Base-by-base conservation (phyloP, 2,888 invertebrate species). In the Macrophya alboannulata region DNA sequence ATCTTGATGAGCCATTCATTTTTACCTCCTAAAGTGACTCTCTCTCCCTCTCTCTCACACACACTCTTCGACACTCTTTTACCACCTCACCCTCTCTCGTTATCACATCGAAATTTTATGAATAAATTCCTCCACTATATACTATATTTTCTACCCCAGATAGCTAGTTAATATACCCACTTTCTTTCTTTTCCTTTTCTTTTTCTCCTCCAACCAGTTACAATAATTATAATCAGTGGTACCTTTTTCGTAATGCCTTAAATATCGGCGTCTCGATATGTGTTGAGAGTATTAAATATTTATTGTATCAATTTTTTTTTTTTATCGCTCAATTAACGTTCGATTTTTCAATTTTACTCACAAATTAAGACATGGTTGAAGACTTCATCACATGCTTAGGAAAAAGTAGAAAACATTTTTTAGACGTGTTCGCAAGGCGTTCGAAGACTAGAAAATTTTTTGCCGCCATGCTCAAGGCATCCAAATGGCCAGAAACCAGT, bases 1-100 rank as follows among this genome's bases (percentile, higher is more conserved):
- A 77, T 77, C 77, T 77, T 77, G 77, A 77, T 77, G 48, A 77
- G 77, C 77, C 55, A 77, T 77, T 77, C 51, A 77, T 77, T 77
- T 51, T 51, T 74, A 43, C 43, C 72, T 51, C 77, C 31, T 55
- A 51, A 77, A 51, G 55, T 77, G 48, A 77, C 55, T 77, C 31
- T 12, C 37, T 17, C 74, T 21, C 74, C 10, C 25, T n/a, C 31
- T 37, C 51, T 17, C 6, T 1, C 31, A 2, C 31, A 31, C 31
- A 31, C 31, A 31, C 31, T 31, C 31, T 31, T 3, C 31, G 31
- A 31, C 31, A 12, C 74, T 21, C 45, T 17, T 17, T 25, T 31
- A 12, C 77, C 37, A 15, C 51, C 37, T 17, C 37, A 10, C 71
- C 37, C 40, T 45, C 72, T 45, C 72, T 74, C 40, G 72, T 45